Evolutionary conservation across 2,113 vertebrate species (phyloP).

Genomic region (Aspiorhynchus laticeps): DNA sequence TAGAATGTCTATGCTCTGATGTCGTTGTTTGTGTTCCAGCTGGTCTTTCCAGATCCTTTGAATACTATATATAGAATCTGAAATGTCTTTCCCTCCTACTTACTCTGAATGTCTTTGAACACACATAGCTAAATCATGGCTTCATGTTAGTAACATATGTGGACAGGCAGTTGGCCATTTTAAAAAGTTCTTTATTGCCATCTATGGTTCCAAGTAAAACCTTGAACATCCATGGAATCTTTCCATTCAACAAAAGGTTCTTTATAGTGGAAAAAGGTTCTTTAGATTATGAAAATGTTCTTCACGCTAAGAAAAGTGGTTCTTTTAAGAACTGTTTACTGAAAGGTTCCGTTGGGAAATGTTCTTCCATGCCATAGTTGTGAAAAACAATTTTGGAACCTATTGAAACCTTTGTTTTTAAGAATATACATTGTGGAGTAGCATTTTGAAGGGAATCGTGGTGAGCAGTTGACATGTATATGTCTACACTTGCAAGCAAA

Average conservation of each 20-base stretch:
- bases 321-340: no score
- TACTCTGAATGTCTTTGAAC: conserved; percentile 22
- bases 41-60: conserved; percentile 24
- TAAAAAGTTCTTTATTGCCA: not conserved
- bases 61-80: conserved; percentile 40
- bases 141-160: not conserved
- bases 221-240: not conserved
- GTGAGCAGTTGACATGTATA: not conserved
- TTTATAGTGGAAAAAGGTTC: not conserved
- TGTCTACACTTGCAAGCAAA: not conserved
- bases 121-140: conserved; percentile 6
- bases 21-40: conserved; percentile 42
- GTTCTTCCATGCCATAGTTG: not conserved
- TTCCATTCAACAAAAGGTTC: not conserved
- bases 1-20: conserved; percentile 27
- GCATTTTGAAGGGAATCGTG: not conserved
- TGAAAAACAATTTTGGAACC: not conserved
- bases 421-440: not conserved
- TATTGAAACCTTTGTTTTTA: not conserved
- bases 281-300: not conserved
- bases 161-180: not conserved
- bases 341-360: not conserved
- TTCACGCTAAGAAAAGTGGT: no score
- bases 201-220: not conserved
- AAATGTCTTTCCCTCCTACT: conserved; percentile 6